A percentile compares a stretch with the other conserved stretches of the same genome.
Evolutionary conservation across 2,113 vertebrate genomes (phyloP).

Genomic region (Pangasianodon hypophthalmus): DNA sequence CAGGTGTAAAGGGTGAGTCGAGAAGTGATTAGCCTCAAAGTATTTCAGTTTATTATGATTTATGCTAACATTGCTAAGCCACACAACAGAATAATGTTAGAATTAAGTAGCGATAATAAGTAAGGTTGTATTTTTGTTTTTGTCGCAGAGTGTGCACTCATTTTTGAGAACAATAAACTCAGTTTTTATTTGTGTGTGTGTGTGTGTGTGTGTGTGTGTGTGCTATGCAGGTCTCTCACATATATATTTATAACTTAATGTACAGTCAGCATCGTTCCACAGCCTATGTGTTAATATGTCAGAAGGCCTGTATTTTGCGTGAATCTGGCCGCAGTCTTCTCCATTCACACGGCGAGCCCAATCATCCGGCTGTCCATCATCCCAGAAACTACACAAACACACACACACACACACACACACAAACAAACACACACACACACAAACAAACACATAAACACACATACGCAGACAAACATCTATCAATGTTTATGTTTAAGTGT

Average conservation of each 20-base stretch:
- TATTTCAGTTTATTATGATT: neutral
- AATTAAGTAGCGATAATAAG: neutral
- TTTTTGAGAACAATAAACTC: neutral
- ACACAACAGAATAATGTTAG: neutral
- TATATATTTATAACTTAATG: slow-evolving; percentile 42
- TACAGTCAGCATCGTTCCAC: slow-evolving; percentile 71
- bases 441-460: neutral
- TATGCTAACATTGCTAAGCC: neutral
- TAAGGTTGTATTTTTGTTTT: neutral
- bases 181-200: neutral
- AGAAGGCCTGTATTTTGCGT: neutral
- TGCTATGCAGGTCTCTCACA: slow-evolving; percentile 56
- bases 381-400: slow-evolving; percentile 63
- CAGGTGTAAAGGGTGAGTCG: neutral
- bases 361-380: slow-evolving; percentile 66
- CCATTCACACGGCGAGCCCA: slow-evolving; percentile 61
- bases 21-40: neutral
- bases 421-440: neutral
- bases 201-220: neutral
- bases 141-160: neutral
- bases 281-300: neutral
- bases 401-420: neutral
- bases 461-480: neutral
- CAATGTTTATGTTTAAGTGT: neutral
- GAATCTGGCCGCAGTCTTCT: slow-evolving; percentile 72